Evolutionary conservation across 2,113 vertebrate species (phyloP).

Genomic region (Thunnus maccoyii): DNA sequence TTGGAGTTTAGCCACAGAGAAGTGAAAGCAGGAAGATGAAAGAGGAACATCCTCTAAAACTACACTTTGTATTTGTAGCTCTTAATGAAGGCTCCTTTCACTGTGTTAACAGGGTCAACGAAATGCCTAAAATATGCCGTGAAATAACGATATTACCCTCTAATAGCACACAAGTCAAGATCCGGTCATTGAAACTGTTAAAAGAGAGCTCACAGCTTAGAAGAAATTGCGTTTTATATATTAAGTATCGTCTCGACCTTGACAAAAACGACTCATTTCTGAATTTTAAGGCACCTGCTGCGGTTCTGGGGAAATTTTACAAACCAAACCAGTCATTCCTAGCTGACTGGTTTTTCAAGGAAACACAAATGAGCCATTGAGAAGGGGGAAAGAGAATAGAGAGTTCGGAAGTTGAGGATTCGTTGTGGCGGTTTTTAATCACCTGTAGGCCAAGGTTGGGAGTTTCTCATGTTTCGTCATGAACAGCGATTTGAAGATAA

Average conservation of each 20-base stretch:
- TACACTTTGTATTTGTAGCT: not conserved
- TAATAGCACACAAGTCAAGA: not conserved
- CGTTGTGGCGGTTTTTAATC: slow-evolving; percentile 35
- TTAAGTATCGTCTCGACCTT: not conserved
- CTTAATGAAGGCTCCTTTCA: not conserved
- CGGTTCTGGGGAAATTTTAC: not conserved
- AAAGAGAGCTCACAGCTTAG: too few species aligned
- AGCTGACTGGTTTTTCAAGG: slow-evolving; percentile 20
- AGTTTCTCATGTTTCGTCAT: slow-evolving; percentile 25
- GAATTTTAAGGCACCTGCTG: slow-evolving; percentile 15
- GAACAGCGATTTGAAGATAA: not conserved
- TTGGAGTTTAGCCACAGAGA: too few species aligned
- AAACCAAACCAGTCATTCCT: slow-evolving; percentile 50
- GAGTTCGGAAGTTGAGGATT: slow-evolving; percentile 23
- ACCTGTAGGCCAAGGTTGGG: not conserved
- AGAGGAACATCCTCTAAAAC: not conserved
- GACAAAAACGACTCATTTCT: not conserved
- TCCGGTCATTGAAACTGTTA: not conserved
- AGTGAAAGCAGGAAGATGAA: not conserved
- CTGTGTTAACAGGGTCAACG: not conserved
- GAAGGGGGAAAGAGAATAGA: not conserved
- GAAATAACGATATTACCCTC: not conserved
- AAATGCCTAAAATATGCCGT: not conserved
- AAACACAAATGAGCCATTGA: slow-evolving; percentile 39
- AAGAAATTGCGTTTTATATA: not conserved